Base-by-base conservation (phyloP, 1,140 invertebrate species). In the Trachymyrmex septentrionalis region DNA sequence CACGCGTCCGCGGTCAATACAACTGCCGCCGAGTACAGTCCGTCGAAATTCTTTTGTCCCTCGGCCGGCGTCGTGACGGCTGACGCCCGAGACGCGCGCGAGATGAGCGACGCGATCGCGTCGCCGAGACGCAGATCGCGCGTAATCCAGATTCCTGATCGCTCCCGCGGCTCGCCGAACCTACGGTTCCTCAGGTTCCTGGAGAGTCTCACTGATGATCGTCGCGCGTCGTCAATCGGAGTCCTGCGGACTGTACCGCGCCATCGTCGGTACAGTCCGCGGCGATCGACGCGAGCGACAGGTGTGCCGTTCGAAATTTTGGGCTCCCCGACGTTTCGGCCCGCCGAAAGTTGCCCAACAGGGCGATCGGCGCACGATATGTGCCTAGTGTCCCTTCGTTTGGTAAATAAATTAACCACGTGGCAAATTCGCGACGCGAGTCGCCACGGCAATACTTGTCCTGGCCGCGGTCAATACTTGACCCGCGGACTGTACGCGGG, bases 1-100 rank as follows among this genome's bases (percentile, higher is more conserved):
- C 85, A 91, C 89, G 87, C 75, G 48, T 67, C n/a, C 81, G 76
- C 81, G 80, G 92, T 93, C 92, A 93, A 93, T 93, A 93, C 86
- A 93, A 93, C 87, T 91, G 80, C 91, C 75, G 87, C 69, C 87
- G 38, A 16, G 82, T 88, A 92, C 89, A 92, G 91, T 92, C 88
- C 66, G 82, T 87, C 50, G 80, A 91, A 19, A 84, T 88, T 85
- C 66, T 71, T 88, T 90, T 91, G 91, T 91, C 88, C 73, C 30
- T 84, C 30, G 55, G 57, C 27, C 50, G 53, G 12, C 50, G 12
- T 50, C n/a, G 21, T 7, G 21, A 61, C 24, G 53, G 0, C 34
- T 7, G 21, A 61, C 24, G 53, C 0, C 34, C 24, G n/a, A 3
- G 30, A 38, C 2, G n/a, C 21, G 24, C 1, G 16, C 27, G 71